These are phyloP conservation scores for Aleadryas rufinucha DNA, from an alignment of 2,113 vertebrate species.

Conservation along the genomic window DNA sequence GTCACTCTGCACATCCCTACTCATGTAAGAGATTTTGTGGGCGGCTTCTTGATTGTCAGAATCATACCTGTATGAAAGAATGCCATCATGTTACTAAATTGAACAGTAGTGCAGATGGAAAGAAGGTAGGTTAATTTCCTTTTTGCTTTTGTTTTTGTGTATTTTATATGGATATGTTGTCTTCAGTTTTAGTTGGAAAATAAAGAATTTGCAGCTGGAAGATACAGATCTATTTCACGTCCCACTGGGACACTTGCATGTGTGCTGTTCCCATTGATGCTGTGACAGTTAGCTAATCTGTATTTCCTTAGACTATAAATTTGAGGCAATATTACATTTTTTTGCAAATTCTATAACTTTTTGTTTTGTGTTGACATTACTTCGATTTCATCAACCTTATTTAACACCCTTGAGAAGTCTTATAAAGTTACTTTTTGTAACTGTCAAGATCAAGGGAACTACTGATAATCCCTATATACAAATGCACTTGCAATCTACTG, in stretches of 20 bases:
- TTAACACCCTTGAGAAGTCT: not conserved
- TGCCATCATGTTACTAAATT: conserved; percentile 76
- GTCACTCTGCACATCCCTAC: conserved; percentile 77
- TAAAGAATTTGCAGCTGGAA: not conserved
- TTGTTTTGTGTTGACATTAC: not conserved
- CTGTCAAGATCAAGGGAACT: not conserved
- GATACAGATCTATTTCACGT: not conserved
- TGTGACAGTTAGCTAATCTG: not conserved
- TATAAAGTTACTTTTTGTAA: not conserved
- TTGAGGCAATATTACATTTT: not conserved
- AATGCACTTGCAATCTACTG: not conserved
- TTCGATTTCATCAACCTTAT: not conserved
- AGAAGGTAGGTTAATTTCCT: conserved; percentile 59
- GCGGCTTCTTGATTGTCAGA: conserved; percentile 76
- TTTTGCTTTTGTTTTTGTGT: not conserved
- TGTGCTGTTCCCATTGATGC: not conserved
- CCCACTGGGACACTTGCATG: not conserved
- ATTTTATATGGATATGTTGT: not conserved
- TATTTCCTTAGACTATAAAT: not conserved
- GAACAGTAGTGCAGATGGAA: conserved; percentile 4
- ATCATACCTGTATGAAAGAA: conserved; percentile 80
- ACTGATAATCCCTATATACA: not conserved
- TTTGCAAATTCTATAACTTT: not conserved
- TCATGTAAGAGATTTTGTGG: conserved; percentile 83
- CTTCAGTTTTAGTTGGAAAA: not conserved